phyloP scores from a whole-genome alignment of 2,888 invertebrate species.

The Drosophila niveifrons region DNA sequence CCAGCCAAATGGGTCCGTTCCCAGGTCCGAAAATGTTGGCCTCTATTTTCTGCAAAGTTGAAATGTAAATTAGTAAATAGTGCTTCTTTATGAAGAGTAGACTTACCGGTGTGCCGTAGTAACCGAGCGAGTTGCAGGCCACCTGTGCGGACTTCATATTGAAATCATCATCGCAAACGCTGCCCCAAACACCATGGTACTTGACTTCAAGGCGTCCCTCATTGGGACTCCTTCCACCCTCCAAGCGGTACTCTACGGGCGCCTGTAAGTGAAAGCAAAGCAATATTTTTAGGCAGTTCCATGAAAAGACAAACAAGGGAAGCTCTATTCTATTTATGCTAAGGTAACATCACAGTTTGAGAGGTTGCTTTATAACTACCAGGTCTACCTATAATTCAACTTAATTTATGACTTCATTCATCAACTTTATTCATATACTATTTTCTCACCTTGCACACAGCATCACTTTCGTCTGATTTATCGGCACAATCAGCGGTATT shows the following conservation, averaged over 20 bases:
- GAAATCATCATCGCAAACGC: slow-evolving; percentile 92
- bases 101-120: slow-evolving; percentile 86
- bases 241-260: slow-evolving; percentile 87
- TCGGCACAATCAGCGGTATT: slow-evolving; percentile 88
- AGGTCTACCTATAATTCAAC: no score
- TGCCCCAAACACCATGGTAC: slow-evolving; percentile 90
- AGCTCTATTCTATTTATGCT: no score
- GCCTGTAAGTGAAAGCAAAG: slow-evolving; percentile 63
- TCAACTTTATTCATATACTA: not conserved
- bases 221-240: slow-evolving; percentile 86
- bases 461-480: slow-evolving; percentile 87
- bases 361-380: no score
- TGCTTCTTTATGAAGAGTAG: not conserved
- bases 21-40: slow-evolving; percentile 85
- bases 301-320: no score
- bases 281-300: no score
- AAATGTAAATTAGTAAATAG: not conserved
- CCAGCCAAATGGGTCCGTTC: slow-evolving; percentile 90
- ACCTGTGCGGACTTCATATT: slow-evolving; percentile 88
- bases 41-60: slow-evolving; percentile 70
- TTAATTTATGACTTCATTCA: no score
- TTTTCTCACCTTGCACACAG: slow-evolving; percentile 87
- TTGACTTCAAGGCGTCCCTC: slow-evolving; percentile 91
- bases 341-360: no score
- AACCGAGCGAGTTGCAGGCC: slow-evolving; percentile 87